Base-by-base conservation (phyloP, 1,140 invertebrate genomes). In the Hormaphis cornu region DNA sequence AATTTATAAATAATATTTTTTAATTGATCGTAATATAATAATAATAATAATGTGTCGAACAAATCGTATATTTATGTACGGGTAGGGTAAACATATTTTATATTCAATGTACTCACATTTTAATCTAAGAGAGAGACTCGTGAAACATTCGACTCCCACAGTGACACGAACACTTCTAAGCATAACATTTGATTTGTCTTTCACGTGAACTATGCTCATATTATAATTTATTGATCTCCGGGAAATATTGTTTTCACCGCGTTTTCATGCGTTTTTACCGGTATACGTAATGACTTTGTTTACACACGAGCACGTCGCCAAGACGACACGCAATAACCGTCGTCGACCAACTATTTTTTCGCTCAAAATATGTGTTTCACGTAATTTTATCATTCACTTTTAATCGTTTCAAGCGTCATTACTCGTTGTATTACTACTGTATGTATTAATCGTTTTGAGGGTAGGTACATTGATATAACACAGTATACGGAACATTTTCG, bases 271-370 rank as follows among this genome's bases (percentile, higher is more conserved):
- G 61, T 66, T 66, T 50, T 66, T 35, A 14, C 42, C 61, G 61
- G 61, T 66, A 33, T 66, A n/a, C n/a, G n/a, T n/a, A 66, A 66
- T 66, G 61, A 48, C 61, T 66, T 66, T 66, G 61, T 66, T 66
- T 66, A 66, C 18, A 48, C n/a, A n/a, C n/a, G n/a, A n/a, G 35
- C 24, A 22, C 44, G 20, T 66, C 61, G 35, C 61, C 61, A 66
- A 66, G 61, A 66, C 61, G 44, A 66, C 61, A 66, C 30, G 20
- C 18, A n/a, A n/a, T n/a, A n/a, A n/a, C n/a, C n/a, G n/a, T n/a
- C 61, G 35, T 48, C 61, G 61, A 66, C 61, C 44, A 66, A 48
- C 61, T 66, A 48, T 66, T 66, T 46, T 42, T 22, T 42, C 18
- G 24, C 24, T 46, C 35, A 63, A 46, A 63, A 40, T 40, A 40